A percentile compares a stretch with the other conserved stretches of the same genome.
Evolutionary conservation across 2,888 invertebrate species (phyloP).

Genomic region (Hyles lineata): DNA sequence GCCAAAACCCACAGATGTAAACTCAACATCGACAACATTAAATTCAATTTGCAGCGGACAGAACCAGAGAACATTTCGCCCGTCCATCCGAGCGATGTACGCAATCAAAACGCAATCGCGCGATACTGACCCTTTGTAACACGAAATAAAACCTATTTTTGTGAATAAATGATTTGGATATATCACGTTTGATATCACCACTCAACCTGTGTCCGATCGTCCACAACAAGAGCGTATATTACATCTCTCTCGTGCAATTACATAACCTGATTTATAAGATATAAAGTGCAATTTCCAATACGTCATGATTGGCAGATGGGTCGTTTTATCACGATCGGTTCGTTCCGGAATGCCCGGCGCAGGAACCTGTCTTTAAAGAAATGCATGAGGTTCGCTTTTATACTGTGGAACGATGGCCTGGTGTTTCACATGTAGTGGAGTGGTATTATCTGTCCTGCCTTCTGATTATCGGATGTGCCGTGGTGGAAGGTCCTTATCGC

Average conservation of each 20-base stretch:
- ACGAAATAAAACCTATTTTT: conserved; percentile 80
- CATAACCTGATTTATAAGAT: not conserved
- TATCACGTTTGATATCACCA: conserved; percentile 78
- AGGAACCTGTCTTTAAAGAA: conserved; percentile 67
- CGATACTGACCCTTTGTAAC: not conserved
- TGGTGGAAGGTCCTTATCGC: conserved; percentile 8
- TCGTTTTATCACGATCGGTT: conserved; percentile 24
- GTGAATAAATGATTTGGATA: conserved; percentile 72
- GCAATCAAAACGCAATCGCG: not conserved
- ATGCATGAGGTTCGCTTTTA: conserved; percentile 8
- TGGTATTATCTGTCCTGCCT: conserved; percentile 16
- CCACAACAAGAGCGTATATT: conserved; percentile 11
- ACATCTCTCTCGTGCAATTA: conserved; percentile 13
- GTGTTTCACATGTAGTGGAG: conserved; percentile 15
- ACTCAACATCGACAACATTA: conserved; percentile 52
- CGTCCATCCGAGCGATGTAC: not conserved
- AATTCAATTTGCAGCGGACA: conserved; percentile 48
- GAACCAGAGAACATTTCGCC: not conserved
- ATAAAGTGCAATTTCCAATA: conserved; percentile 22
- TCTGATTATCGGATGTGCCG: conserved; percentile 5
- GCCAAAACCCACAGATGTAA: conserved; percentile 49
- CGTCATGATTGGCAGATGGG: conserved; percentile 24
- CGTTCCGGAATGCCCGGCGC: conserved; percentile 76
- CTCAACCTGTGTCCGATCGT: conserved; percentile 55
- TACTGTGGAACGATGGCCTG: not conserved